Evolutionary conservation across 2,797 vertebrate species (phyloP).

Genomic region (Morelia viridis): DNA sequence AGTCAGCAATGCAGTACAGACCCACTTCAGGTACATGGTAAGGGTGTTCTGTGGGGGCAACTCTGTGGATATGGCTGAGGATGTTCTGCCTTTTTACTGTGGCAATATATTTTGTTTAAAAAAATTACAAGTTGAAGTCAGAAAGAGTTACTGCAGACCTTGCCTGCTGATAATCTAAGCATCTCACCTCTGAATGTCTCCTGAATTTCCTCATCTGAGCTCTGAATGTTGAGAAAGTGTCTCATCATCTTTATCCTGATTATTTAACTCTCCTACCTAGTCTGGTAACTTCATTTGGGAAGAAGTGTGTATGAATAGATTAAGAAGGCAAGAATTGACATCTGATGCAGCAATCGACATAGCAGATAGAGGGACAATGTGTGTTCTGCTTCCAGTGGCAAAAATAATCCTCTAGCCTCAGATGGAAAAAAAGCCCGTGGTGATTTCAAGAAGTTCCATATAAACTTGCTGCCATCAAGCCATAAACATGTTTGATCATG

Average conservation of each 20-base stretch:
- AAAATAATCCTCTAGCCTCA: not conserved
- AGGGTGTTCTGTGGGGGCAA: not conserved
- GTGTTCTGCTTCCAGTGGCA: not conserved
- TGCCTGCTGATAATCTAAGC: not conserved
- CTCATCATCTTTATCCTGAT: not conserved
- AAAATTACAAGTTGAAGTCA: not conserved
- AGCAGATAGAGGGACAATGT: not conserved
- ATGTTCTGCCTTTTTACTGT: not conserved
- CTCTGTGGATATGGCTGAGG: not conserved
- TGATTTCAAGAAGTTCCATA: not conserved
- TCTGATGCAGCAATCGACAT: not conserved
- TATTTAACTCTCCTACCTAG: not conserved
- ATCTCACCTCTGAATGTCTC: not conserved
- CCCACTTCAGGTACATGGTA: not conserved
- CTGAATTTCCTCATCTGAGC: not conserved
- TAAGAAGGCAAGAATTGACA: not conserved
- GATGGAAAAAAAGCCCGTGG: not conserved
- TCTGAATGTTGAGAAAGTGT: not conserved
- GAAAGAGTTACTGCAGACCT: not conserved
- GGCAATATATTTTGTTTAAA: not conserved
- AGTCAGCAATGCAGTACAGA: not conserved
- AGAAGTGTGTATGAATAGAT: not conserved
- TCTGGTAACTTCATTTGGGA: not conserved
- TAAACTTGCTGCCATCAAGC: not conserved
- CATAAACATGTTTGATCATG: not conserved